Percentiles rank a stretch among this genome's conserved stretches.
These are phyloP conservation scores for Lamprotornis superbus DNA, from an alignment of 2,113 vertebrate genomes.

Conservation along the genomic window DNA sequence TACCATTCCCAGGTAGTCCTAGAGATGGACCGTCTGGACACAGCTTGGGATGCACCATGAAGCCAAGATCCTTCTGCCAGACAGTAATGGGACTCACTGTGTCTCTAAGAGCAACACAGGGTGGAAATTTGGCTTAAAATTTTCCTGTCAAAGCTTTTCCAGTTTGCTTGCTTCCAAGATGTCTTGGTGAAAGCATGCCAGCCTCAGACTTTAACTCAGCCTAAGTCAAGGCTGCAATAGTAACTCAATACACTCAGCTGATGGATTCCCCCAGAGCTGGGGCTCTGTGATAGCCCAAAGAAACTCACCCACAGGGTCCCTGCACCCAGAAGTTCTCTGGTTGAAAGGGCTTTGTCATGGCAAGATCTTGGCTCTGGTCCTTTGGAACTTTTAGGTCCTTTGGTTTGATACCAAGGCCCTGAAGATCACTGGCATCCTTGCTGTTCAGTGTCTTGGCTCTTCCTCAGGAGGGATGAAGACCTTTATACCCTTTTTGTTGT, in stretches of 20 bases:
- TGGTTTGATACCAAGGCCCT: not conserved
- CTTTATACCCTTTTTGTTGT: not conserved
- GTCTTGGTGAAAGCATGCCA: not conserved
- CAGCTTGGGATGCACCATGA: not conserved
- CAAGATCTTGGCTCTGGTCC: not conserved
- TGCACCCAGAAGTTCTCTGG: not conserved
- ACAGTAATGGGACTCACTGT: conserved; percentile 11
- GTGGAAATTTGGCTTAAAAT: not conserved
- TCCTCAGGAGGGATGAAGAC: not conserved
- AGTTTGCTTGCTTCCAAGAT: not conserved
- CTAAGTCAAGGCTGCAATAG: not conserved
- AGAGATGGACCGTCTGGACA: not conserved
- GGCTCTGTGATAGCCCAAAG: not conserved
- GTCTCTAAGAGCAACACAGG: not conserved
- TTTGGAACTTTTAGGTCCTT: not conserved
- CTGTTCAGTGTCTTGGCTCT: fast-evolving
- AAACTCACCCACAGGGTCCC: not conserved
- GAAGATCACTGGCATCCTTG: not conserved
- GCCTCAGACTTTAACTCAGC: not conserved
- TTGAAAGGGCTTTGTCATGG: not conserved
- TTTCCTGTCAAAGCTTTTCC: not conserved
- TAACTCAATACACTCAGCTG: not conserved
- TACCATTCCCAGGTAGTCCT: not conserved
- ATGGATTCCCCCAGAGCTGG: not conserved
- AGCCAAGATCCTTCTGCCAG: conserved; percentile 36